These are phyloP conservation scores for Onychomys arenicola DNA, from an alignment of 2,797 vertebrate species.

Conservation along the genomic window DNA sequence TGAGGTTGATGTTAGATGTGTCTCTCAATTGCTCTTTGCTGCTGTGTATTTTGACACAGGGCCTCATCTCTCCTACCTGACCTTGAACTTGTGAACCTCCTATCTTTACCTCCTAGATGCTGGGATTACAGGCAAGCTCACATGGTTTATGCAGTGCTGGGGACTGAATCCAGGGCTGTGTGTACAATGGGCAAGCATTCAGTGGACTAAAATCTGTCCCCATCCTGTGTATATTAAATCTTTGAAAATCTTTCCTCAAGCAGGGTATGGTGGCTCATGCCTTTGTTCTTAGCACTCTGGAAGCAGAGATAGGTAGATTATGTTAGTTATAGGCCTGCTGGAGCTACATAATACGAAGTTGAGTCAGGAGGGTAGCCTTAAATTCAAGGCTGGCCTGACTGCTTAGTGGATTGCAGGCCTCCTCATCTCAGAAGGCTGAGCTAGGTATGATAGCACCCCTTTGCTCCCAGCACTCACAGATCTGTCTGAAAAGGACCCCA, in stretches of 20 bases:
- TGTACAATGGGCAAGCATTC: too few relatives aligned
- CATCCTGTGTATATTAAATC: not conserved
- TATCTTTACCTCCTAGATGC: not conserved
- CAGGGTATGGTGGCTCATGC: not conserved
- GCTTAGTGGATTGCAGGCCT: too few relatives aligned
- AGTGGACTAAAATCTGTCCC: not conserved
- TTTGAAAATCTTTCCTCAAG: not conserved
- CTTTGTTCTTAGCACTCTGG: not conserved
- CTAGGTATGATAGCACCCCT: not conserved
- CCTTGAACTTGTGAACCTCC: not conserved
- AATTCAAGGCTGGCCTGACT: not conserved
- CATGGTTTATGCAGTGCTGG: not conserved
- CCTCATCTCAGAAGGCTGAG: not conserved
- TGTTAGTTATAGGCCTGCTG: not conserved
- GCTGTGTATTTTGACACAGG: not conserved
- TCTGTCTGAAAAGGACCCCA: not conserved
- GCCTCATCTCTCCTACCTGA: not conserved
- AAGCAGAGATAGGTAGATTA: not conserved
- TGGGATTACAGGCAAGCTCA: not conserved
- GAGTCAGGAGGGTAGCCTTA: not conserved
- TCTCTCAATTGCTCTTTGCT: not conserved
- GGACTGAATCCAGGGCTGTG: not conserved
- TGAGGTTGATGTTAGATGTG: not conserved
- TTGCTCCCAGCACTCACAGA: not conserved
- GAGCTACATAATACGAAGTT: not conserved